Evolutionary conservation across 92 coral and sea anemone species (phyloP).

Genomic region (Hydrozoanthus gracilis): DNA sequence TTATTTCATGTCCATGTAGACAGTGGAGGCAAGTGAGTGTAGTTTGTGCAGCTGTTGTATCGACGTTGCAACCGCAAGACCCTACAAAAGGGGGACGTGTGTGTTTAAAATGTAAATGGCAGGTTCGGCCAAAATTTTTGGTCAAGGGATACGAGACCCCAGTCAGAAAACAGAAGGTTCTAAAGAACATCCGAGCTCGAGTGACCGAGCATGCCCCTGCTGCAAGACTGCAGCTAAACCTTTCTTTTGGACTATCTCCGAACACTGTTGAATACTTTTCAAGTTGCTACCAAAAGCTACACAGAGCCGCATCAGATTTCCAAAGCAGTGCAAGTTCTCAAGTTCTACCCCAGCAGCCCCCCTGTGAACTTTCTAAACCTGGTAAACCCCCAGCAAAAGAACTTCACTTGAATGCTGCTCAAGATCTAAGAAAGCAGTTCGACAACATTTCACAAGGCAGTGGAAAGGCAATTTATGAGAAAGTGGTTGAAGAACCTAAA

Average conservation of each 20-base stretch:
- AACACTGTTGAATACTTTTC: not conserved
- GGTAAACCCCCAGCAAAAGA: not conserved
- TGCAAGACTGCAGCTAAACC: not conserved
- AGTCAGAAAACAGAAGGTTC: not conserved
- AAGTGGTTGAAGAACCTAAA: too few relatives aligned
- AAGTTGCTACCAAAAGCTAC: conserved; percentile 1
- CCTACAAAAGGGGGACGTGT: not conserved
- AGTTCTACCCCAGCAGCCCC: too few relatives aligned
- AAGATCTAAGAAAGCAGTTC: not conserved
- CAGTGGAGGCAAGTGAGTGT: not conserved
- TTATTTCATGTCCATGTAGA: not conserved
- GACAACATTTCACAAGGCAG: not conserved
- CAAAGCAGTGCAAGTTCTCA: not conserved
- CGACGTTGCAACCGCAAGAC: not conserved
- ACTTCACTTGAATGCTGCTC: not conserved
- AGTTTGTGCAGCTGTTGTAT: not conserved
- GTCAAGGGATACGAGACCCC: not conserved
- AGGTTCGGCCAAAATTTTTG: not conserved
- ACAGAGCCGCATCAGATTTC: not conserved
- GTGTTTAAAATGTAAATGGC: not conserved
- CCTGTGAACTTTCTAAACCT: not conserved
- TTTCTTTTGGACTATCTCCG: not conserved
- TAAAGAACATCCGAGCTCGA: not conserved
- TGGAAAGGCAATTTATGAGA: too few relatives aligned
- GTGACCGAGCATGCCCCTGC: not conserved